Base-by-base conservation (phyloP, 2,797 vertebrate species). In the Oreonectes daqikongensis region DNA sequence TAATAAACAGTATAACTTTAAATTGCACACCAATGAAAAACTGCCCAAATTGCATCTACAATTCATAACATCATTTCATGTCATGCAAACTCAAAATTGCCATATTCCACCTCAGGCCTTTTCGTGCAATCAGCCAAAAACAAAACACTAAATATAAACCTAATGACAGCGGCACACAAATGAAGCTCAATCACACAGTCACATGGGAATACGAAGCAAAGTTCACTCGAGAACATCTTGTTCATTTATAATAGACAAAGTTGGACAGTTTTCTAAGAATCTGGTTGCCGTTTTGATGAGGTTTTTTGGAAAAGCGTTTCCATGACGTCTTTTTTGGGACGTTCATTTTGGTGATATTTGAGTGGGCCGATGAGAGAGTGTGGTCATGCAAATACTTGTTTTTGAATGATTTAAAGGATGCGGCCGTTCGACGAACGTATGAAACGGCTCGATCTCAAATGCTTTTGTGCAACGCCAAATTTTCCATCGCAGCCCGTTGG, bases 231-330 rank as follows among this genome's bases (percentile, higher is more conserved):
- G 9, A 73, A 40, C 46, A 28, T 64, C 17, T 40, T 73, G 32
- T 75, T 32, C 40, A 48, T 46, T 68, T 68, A 59, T n/a, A 68
- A 68, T 24, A 15, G 15, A 59, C 12, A 5, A 55, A 30, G 61
- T 26, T 74, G 72, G 72, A 60, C 17, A 17, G 48, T 24, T 53
- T 66, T 65, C 35, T 65, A 26, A 32, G 44, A 75, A 75, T 75
- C 73, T 75, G 73, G 64, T 74, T 74, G 48, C 35, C 30, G 48
- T 74, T 74, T 74, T 65, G 72, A 74, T 55, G 12, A 65, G 72
- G 72, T 35, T 67, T 38, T 30, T 46, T 32, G 38, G 35, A 66
- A 75, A 75, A 67, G 24, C 42, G 28, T 75, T 75, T 46, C 72
- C 64, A 67, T 57, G 64, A 59, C 22, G 50, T 57, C 50, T 48